phyloP scores from a whole-genome alignment of 2,888 invertebrate genomes.

The Erynnis tages region DNA sequence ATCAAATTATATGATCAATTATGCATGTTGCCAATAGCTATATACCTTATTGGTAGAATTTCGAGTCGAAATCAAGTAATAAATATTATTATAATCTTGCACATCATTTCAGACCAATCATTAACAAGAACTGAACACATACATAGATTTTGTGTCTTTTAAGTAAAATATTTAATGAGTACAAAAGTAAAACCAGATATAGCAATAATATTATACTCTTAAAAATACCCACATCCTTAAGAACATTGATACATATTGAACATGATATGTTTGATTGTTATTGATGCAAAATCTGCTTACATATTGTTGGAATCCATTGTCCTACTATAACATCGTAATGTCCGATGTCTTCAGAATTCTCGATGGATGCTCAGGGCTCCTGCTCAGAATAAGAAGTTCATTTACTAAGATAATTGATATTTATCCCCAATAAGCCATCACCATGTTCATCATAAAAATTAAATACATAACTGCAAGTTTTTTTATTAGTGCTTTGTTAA shows the following conservation, averaged over 20 bases:
- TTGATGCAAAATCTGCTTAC: neutral
- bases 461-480: too few species aligned
- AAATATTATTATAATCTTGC: too few species aligned
- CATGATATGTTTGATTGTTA: too few species aligned
- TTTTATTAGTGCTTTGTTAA: too few species aligned
- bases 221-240: too few species aligned
- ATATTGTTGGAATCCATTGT: neutral
- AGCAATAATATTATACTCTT: too few species aligned
- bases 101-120: too few species aligned
- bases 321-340: constrained; percentile 59
- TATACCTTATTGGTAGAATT: too few species aligned
- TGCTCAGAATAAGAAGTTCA: constrained; percentile 41
- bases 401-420: neutral
- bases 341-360: constrained; percentile 59
- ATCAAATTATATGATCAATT: too few species aligned
- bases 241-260: neutral
- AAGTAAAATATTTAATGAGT: neutral
- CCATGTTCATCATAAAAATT: neutral
- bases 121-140: neutral
- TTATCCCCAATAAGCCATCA: neutral
- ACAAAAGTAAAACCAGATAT: too few species aligned
- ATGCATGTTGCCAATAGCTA: too few species aligned
- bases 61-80: too few species aligned
- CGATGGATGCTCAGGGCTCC: constrained; percentile 65
- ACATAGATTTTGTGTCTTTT: neutral